These are phyloP conservation scores for Tenthredo distinguenda DNA, from an alignment of 2,888 invertebrate species.

Conservation along the genomic window DNA sequence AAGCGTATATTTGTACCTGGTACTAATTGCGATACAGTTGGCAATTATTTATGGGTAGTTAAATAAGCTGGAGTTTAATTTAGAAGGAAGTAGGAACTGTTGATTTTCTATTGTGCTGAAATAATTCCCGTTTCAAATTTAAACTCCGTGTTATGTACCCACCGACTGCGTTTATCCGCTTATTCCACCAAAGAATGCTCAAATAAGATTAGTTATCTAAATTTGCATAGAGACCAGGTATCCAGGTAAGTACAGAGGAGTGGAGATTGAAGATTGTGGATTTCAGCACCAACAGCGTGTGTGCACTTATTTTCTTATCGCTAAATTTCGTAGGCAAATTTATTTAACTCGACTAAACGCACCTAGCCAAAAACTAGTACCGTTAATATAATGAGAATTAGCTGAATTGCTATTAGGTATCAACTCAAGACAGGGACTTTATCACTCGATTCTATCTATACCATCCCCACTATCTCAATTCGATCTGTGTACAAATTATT, in stretches of 20 bases:
- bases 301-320: background rate
- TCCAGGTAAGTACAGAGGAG: background rate
- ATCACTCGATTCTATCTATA: background rate
- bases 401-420: background rate
- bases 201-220: background rate
- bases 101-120: constrained; percentile 34
- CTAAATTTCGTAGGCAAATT: background rate
- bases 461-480: constrained; percentile 6
- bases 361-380: background rate
- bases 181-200: background rate
- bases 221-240: constrained; percentile 34
- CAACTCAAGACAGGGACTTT: background rate
- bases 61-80: background rate
- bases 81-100: constrained; percentile 10
- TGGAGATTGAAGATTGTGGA: background rate
- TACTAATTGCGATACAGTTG: constrained; percentile 8
- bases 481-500: constrained; percentile 15
- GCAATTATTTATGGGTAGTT: constrained; percentile 29
- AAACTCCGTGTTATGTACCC: background rate
- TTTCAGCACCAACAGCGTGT: constrained; percentile 2
- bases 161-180: background rate
- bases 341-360: background rate
- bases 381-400: background rate
- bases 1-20: background rate
- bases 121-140: constrained; percentile 20